Evolutionary conservation across 1,140 invertebrate species (phyloP).

Genomic region (Teleopsis dalmanni): DNA sequence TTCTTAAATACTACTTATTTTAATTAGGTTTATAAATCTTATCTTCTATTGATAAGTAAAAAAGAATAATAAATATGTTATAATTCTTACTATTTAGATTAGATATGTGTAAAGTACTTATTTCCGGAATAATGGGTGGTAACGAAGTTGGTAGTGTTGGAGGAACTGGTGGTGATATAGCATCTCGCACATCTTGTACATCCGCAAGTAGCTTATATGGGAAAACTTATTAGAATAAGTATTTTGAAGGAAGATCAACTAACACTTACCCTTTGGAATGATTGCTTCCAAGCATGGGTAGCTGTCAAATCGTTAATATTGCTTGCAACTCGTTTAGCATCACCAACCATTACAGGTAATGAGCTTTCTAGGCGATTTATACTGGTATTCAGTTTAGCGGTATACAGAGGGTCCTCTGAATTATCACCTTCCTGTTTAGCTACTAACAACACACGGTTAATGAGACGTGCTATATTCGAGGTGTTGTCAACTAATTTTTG

Average conservation of each 20-base stretch:
- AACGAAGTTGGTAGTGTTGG: constrained; percentile 54
- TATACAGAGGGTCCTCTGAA: constrained; percentile 91
- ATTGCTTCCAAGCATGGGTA: constrained; percentile 77
- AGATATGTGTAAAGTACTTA: constrained; percentile 36
- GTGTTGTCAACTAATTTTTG: constrained; percentile 95
- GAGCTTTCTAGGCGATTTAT: constrained; percentile 77
- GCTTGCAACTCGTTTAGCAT: constrained; percentile 88
- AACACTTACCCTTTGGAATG: constrained; percentile 71
- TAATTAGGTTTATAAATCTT: no score
- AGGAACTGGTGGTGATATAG: constrained; percentile 59
- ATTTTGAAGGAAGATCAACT: not conserved
- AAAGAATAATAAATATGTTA: not conserved
- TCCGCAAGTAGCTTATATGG: constrained; percentile 57
- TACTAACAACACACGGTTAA: constrained; percentile 90
- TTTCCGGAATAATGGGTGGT: constrained; percentile 38
- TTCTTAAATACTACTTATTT: no score
- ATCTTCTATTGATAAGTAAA: no score
- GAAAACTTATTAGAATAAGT: constrained; percentile 7
- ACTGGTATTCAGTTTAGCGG: constrained; percentile 73
- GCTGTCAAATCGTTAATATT: constrained; percentile 74
- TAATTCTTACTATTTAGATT: constrained; percentile 26
- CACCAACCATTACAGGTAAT: constrained; percentile 90
- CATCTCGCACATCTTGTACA: constrained; percentile 72
- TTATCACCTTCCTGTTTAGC: constrained; percentile 97
- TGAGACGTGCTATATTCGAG: constrained; percentile 81